These are phyloP conservation scores for Urocitellus parryii DNA, from an alignment of 2,113 vertebrate species.

Conservation along the genomic window DNA sequence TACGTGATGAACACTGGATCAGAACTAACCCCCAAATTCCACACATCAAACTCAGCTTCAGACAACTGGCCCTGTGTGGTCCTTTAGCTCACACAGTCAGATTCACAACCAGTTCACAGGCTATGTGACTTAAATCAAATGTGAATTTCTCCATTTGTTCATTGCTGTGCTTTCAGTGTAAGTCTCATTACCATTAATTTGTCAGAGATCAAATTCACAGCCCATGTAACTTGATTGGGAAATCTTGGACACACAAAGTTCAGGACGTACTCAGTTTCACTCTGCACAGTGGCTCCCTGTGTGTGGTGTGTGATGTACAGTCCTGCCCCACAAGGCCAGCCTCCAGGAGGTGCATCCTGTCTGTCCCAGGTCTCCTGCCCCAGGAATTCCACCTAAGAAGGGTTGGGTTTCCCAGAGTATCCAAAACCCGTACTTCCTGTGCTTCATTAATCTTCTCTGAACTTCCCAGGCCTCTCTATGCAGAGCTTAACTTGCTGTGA, in stretches of 20 bases:
- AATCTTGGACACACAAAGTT: background rate
- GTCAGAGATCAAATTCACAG: background rate
- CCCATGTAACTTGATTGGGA: background rate
- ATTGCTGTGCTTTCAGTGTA: background rate
- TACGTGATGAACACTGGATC: background rate
- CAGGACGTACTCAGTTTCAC: background rate
- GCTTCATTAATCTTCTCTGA: background rate
- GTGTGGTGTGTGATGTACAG: accelerated
- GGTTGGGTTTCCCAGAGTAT: accelerated
- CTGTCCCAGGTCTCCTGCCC: background rate
- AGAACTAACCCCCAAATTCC: background rate
- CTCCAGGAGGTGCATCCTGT: background rate
- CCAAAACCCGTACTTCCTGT: background rate
- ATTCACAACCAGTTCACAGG: background rate
- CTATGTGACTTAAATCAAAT: background rate
- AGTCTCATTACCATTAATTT: background rate
- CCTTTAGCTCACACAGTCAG: background rate
- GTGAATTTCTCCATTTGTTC: background rate
- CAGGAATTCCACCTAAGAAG: background rate
- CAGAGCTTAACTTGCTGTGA: slow-evolving; percentile 5
- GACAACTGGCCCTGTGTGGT: background rate
- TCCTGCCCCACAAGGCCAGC: background rate
- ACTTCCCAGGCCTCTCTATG: background rate
- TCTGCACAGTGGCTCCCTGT: background rate
- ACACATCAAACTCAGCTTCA: background rate